A percentile compares a stretch with the other conserved stretches of the same genome.
Conservation (phyloP, 2,888 invertebrate genomes). For the Hoplodrina blanda region DNA sequence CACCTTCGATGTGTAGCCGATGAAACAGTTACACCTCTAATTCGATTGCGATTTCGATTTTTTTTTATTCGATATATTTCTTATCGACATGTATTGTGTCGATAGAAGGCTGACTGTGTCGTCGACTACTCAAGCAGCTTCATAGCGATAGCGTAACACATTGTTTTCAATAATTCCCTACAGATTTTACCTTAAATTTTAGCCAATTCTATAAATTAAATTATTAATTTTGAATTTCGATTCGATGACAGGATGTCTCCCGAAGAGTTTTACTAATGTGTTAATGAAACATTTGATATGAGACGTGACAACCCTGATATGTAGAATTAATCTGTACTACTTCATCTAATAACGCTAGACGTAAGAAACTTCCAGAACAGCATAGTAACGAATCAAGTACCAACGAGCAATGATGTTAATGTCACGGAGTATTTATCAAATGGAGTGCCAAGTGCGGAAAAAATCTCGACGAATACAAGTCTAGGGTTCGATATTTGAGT, state of each 20-base stretch:
- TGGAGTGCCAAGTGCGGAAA: conserved; percentile 27
- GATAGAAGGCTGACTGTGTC: conserved; percentile 61
- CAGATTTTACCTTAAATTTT: conserved; percentile 79
- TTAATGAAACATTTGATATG: conserved; percentile 71
- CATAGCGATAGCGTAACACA: conserved; percentile 78
- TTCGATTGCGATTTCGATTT: conserved; percentile 51
- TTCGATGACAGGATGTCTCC: conserved; percentile 78
- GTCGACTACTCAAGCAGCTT: conserved; percentile 69
- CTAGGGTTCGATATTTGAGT: background rate
- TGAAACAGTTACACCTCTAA: conserved; percentile 63
- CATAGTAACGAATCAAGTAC: conserved; percentile 40
- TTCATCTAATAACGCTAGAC: conserved; percentile 49
- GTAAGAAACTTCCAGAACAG: conserved; percentile 42
- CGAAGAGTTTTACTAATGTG: conserved; percentile 74
- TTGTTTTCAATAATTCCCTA: conserved; percentile 77
- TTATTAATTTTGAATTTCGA: conserved; percentile 75
- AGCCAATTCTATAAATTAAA: conserved; percentile 85
- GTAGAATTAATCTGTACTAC: conserved; percentile 55
- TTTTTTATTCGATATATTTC: conserved; percentile 36
- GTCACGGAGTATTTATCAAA: conserved; percentile 34
- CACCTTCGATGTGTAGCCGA: conserved; percentile 67
- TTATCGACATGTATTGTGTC: conserved; percentile 53
- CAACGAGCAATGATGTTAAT: conserved; percentile 45
- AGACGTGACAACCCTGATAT: conserved; percentile 68
- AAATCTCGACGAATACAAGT: background rate